Conservation (phyloP, 2,888 invertebrate genomes). For the Axea sp. region DNA sequence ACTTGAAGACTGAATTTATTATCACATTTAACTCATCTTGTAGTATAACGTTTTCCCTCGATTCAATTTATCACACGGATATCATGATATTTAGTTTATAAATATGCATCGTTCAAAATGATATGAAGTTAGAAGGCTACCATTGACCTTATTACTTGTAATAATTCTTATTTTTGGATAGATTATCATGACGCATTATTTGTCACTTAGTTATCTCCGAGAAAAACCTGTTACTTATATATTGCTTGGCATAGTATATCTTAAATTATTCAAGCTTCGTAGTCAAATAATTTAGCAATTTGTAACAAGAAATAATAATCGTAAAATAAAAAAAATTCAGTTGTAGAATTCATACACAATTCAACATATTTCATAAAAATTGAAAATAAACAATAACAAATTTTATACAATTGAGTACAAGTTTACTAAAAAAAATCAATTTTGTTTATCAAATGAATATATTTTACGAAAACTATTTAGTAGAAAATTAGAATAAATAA, state of each 20-base stretch:
- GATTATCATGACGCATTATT: conserved; percentile 37
- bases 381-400: no score
- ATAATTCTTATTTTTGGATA: conserved; percentile 30
- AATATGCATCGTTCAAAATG: conserved; percentile 34
- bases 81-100: conserved; percentile 46
- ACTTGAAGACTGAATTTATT: conserved; percentile 53
- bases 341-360: no score
- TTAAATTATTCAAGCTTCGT: conserved; percentile 14
- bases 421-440: no score
- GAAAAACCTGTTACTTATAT: conserved; percentile 1
- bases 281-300: no score
- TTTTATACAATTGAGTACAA: no score
- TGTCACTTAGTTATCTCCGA: conserved; percentile 30
- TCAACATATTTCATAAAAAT: no score
- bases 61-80: conserved; percentile 49
- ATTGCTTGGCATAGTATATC: no score
- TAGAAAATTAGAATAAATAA: no score
- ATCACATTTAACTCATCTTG: conserved; percentile 39
- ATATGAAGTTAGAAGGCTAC: conserved; percentile 16
- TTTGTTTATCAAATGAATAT: no score
- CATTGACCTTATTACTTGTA: conserved; percentile 41
- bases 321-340: no score
- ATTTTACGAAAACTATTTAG: no score
- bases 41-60: conserved; percentile 24
- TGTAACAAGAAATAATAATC: no score